Percentiles rank a stretch among this genome's conserved stretches.
phyloP scores from a whole-genome alignment of 2,797 vertebrate species.

The Capromys pilorides region DNA sequence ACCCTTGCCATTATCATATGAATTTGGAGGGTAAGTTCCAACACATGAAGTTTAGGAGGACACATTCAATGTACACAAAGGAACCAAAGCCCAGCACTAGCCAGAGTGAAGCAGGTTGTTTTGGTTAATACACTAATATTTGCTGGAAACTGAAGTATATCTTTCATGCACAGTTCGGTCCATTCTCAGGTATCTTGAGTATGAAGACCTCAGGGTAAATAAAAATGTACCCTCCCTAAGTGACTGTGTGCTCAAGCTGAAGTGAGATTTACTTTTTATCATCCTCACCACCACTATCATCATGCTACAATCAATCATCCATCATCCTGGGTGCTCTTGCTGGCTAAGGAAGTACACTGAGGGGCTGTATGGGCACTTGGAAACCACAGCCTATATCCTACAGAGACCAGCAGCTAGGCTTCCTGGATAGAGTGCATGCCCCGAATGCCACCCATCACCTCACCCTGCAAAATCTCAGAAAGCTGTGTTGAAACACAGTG shows the following conservation, averaged over 20 bases:
- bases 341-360: neutral
- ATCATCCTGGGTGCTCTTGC: neutral
- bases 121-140: neutral
- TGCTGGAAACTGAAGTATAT: neutral
- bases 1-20: neutral
- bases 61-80: neutral
- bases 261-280: neutral
- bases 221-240: neutral
- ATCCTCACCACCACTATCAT: neutral
- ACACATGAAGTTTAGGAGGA: neutral
- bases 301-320: neutral
- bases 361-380: neutral
- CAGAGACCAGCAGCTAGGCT: neutral
- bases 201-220: neutral
- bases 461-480: neutral
- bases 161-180: neutral
- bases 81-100: neutral
- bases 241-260: neutral
- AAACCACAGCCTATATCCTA: accelerated
- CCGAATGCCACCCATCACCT: neutral
- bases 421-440: neutral
- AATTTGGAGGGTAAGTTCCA: neutral
- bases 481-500: neutral
- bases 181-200: neutral
- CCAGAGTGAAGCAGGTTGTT: neutral